A percentile compares a stretch with the other conserved stretches of the same genome.
These are phyloP conservation scores for Ciconia nigra DNA, from an alignment of 2,797 vertebrate species.

Conservation along the genomic window DNA sequence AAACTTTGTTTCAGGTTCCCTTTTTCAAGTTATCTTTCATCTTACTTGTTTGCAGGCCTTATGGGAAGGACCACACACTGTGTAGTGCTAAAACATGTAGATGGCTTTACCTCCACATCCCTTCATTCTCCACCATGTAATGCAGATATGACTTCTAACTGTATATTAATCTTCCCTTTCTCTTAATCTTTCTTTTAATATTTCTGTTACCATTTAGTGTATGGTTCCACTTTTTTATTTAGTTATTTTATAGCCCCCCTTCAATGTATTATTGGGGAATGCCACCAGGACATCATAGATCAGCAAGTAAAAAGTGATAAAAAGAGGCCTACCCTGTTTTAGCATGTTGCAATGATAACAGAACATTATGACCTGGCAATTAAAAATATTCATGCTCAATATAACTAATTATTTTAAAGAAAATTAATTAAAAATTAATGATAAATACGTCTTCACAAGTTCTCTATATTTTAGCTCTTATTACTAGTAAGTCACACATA, in stretches of 20 bases:
- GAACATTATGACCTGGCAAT: not conserved
- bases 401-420: not conserved
- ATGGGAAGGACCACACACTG: not conserved
- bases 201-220: not conserved
- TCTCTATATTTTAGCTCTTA: not conserved
- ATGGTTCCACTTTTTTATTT: not conserved
- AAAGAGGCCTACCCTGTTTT: not conserved
- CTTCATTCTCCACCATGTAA: not conserved
- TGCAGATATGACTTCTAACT: not conserved
- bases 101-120: not conserved
- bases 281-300: not conserved
- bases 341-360: not conserved
- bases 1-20: constrained; percentile 1
- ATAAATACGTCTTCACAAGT: not conserved
- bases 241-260: not conserved
- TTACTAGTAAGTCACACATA: not conserved
- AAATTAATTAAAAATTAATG: not conserved
- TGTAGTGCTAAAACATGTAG: not conserved
- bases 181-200: not conserved
- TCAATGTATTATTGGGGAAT: not conserved
- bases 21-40: constrained; percentile 5
- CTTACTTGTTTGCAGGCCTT: not conserved
- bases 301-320: not conserved
- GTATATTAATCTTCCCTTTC: not conserved
- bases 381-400: not conserved